A percentile compares a stretch with the other conserved stretches of the same genome.
Conservation (phyloP, 2,797 vertebrate species). For the Artibeus jamaicensis region DNA sequence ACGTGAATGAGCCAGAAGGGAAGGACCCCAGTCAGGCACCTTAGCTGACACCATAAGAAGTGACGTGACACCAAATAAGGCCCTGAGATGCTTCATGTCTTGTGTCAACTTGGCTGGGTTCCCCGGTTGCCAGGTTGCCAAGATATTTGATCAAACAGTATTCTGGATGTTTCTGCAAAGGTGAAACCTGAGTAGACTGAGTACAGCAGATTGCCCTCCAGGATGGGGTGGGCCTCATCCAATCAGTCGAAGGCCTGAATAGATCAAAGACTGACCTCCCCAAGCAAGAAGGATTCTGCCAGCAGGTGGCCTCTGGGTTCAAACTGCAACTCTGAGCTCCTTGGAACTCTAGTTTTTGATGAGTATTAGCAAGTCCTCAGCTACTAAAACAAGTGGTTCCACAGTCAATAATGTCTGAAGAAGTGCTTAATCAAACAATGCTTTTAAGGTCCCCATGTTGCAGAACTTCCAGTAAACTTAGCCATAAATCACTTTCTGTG, state of each 20-base stretch:
- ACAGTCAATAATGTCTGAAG: not conserved
- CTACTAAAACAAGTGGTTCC: not conserved
- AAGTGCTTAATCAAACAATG: not conserved
- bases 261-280: not conserved
- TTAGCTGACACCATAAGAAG: fast-evolving
- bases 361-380: not conserved
- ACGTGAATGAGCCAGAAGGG: not conserved
- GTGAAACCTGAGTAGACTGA: not conserved
- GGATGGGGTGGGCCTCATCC: not conserved
- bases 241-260: not conserved
- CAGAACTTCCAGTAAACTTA: not conserved
- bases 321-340: not conserved
- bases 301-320: not conserved
- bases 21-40: not conserved
- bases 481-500: not conserved
- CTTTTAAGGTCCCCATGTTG: not conserved
- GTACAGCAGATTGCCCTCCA: not conserved
- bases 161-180: not conserved
- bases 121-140: not conserved
- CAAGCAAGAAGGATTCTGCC: not conserved
- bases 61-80: too few species aligned
- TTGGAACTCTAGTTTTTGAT: not conserved
- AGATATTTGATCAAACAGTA: not conserved
- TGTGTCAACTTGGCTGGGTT: not conserved
- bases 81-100: not conserved